Evolutionary conservation across 2,888 invertebrate genomes (phyloP).

Genomic region (Diaprepes abbreviatus): DNA sequence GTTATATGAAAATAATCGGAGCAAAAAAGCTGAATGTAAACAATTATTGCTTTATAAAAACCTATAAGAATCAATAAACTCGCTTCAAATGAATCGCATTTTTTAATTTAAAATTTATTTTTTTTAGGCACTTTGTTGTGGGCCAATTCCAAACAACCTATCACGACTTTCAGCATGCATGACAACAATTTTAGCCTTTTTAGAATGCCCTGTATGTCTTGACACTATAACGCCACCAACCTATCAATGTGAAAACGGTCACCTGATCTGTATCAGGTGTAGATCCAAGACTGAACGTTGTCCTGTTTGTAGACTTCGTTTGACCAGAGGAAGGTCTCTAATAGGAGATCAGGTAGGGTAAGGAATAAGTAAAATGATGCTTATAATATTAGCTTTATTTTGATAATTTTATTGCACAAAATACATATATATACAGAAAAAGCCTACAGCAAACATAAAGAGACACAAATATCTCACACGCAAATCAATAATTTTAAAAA

Average conservation of each 20-base stretch:
- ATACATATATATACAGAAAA: too few relatives aligned
- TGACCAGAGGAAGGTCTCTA: constrained; percentile 69
- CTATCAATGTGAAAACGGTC: constrained; percentile 77
- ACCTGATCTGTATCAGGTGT: constrained; percentile 75
- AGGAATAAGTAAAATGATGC: too few relatives aligned
- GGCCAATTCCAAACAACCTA: constrained; percentile 71
- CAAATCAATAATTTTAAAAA: too few relatives aligned
- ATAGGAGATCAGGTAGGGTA: constrained; percentile 69
- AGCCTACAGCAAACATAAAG: too few relatives aligned
- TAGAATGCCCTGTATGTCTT: constrained; percentile 78
- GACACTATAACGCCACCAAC: constrained; percentile 75
- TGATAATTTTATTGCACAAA: too few relatives aligned
- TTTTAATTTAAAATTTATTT: constrained; percentile 4
- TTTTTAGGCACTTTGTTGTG: constrained; percentile 70
- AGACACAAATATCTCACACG: too few relatives aligned
- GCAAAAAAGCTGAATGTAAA: too few relatives aligned
- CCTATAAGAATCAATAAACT: too few relatives aligned
- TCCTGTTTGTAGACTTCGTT: constrained; percentile 74
- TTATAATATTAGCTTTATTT: too few relatives aligned
- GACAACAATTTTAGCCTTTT: constrained; percentile 69
- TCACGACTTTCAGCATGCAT: constrained; percentile 70
- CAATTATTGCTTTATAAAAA: too few relatives aligned
- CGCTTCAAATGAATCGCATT: too few relatives aligned
- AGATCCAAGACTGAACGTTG: constrained; percentile 73
- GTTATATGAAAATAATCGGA: too few relatives aligned